Evolutionary conservation across 2,888 invertebrate species (phyloP).

Genomic region (Saturnia japonica): DNA sequence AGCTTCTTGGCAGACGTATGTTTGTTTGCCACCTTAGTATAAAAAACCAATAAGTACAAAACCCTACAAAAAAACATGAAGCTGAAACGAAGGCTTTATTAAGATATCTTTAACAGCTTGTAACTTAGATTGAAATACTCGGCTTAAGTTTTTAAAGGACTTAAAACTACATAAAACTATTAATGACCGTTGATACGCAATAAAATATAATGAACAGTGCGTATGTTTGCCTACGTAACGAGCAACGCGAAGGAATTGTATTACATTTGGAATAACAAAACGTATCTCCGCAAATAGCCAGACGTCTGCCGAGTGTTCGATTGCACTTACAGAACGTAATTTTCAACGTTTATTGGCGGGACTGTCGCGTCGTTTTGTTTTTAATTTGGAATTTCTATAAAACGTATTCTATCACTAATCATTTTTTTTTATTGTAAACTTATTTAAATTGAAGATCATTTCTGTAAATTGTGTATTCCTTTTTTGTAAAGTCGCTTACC

Average conservation of each 20-base stretch:
- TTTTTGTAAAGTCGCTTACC: no score
- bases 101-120: not conserved
- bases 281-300: slow-evolving; percentile 58
- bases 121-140: slow-evolving; percentile 18
- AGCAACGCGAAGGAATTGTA: slow-evolving; percentile 44
- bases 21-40: no score
- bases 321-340: slow-evolving; percentile 39
- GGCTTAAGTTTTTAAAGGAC: not conserved
- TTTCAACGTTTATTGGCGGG: slow-evolving; percentile 31
- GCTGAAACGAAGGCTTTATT: not conserved
- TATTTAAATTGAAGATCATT: no score
- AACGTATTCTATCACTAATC: not conserved
- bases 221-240: slow-evolving; percentile 34
- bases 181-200: slow-evolving; percentile 22
- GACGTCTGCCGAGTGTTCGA: slow-evolving; percentile 49
- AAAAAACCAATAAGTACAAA: not conserved
- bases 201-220: slow-evolving; percentile 22
- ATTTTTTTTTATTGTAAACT: not conserved
- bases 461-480: no score
- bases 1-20: no score
- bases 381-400: slow-evolving; percentile 25
- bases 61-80: not conserved
- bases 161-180: slow-evolving; percentile 20
- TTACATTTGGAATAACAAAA: slow-evolving; percentile 61
- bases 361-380: slow-evolving; percentile 24